phyloP scores from a whole-genome alignment of 2,113 vertebrate species.

The Mesitornis unicolor region DNA sequence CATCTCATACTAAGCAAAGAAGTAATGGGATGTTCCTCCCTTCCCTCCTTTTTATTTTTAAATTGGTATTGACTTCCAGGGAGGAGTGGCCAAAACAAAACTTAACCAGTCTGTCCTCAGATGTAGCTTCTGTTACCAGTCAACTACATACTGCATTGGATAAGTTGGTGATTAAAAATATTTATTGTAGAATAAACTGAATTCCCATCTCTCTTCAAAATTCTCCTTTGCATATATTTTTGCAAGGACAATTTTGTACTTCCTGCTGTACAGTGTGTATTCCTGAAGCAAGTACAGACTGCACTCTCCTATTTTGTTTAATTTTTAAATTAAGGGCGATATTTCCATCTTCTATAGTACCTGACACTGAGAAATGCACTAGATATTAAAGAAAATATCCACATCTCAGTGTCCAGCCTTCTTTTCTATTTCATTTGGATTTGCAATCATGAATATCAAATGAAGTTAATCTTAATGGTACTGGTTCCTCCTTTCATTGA shows the following conservation, averaged over 20 bases:
- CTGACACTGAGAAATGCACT: conserved; percentile 9
- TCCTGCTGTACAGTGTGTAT: background rate
- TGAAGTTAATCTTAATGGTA: background rate
- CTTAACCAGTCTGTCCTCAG: background rate
- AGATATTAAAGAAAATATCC: background rate
- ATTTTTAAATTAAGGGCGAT: background rate
- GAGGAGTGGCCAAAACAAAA: background rate
- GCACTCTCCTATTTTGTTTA: background rate
- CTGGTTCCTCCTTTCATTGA: background rate
- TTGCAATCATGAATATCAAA: background rate
- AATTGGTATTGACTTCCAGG: background rate
- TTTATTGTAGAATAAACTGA: background rate
- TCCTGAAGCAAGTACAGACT: background rate
- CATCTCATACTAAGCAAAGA: background rate
- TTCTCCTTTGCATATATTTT: background rate
- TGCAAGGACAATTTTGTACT: background rate
- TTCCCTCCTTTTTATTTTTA: background rate
- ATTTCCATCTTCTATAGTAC: background rate
- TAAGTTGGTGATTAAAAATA: background rate
- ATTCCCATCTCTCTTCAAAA: background rate
- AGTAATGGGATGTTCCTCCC: background rate
- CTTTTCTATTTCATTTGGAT: background rate
- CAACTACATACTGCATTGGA: background rate
- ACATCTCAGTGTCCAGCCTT: background rate
- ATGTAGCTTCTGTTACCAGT: background rate